Evolutionary conservation across 2,888 invertebrate species (phyloP).

Genomic region (Crepidodera aurea): DNA sequence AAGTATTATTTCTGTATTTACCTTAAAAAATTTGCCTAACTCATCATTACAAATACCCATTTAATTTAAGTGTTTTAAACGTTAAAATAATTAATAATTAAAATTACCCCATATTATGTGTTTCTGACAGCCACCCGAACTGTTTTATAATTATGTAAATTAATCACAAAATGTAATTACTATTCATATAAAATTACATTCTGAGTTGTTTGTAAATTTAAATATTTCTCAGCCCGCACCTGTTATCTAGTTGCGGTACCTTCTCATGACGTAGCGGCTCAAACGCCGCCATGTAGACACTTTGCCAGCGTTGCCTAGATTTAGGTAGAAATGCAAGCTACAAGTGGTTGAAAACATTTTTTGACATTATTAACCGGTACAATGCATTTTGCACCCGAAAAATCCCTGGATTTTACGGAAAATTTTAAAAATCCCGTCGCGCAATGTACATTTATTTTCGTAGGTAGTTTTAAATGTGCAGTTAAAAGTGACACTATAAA

Average conservation of each 20-base stretch:
- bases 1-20: too few relatives aligned
- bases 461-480: slow-evolving; percentile 1
- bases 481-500: slow-evolving; percentile 14
- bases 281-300: slow-evolving; percentile 51
- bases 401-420: slow-evolving; percentile 9
- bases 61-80: too few relatives aligned
- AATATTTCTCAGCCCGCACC: background rate
- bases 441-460: background rate
- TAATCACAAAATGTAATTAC: too few relatives aligned
- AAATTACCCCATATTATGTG: too few relatives aligned
- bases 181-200: too few relatives aligned
- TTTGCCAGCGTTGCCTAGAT: slow-evolving; percentile 42
- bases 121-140: too few relatives aligned
- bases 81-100: too few relatives aligned
- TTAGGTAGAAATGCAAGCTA: slow-evolving; percentile 43
- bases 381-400: slow-evolving; percentile 38
- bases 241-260: slow-evolving; percentile 21
- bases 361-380: slow-evolving; percentile 42
- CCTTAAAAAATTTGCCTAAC: too few relatives aligned
- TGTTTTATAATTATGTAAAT: too few relatives aligned
- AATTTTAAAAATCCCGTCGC: background rate
- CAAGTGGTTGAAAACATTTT: slow-evolving; percentile 53
- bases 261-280: slow-evolving; percentile 46
- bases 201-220: too few relatives aligned
- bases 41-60: too few relatives aligned